Evolutionary conservation across 2,113 vertebrate species (phyloP).

Genomic region (Mustela nigripes): DNA sequence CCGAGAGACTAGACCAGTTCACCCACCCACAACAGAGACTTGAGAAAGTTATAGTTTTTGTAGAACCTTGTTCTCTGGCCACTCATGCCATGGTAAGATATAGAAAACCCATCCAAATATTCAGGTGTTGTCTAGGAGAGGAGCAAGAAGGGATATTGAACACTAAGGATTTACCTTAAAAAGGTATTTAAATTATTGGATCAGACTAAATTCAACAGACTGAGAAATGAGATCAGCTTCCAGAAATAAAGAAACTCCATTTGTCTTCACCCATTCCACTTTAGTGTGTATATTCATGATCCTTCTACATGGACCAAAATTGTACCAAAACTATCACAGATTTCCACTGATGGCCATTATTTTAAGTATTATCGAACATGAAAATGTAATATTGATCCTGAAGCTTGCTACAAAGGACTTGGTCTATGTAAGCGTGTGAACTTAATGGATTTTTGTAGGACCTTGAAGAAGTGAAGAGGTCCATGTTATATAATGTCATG

Average conservation of each 20-base stretch:
- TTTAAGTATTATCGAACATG: background rate
- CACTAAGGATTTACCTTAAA: background rate
- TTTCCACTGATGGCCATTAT: background rate
- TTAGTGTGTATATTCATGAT: too few relatives aligned
- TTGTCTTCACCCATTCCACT: background rate
- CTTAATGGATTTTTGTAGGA: background rate
- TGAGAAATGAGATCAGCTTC: background rate
- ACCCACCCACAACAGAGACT: background rate
- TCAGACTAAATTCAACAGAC: background rate
- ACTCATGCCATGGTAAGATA: background rate
- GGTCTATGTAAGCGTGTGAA: background rate
- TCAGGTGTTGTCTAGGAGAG: background rate
- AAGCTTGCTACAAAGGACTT: background rate
- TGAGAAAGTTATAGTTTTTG: background rate
- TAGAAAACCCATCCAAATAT: background rate
- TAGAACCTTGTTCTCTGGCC: too few relatives aligned
- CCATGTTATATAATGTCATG: background rate
- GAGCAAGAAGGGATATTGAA: background rate
- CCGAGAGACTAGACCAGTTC: background rate
- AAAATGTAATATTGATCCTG: accelerated
- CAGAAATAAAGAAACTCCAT: background rate
- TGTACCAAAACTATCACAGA: background rate
- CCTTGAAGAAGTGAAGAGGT: background rate
- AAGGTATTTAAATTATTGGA: background rate
- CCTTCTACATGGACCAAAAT: background rate